Conservation (phyloP, 1,140 invertebrate species). For the Brachionus manjavacas region DNA sequence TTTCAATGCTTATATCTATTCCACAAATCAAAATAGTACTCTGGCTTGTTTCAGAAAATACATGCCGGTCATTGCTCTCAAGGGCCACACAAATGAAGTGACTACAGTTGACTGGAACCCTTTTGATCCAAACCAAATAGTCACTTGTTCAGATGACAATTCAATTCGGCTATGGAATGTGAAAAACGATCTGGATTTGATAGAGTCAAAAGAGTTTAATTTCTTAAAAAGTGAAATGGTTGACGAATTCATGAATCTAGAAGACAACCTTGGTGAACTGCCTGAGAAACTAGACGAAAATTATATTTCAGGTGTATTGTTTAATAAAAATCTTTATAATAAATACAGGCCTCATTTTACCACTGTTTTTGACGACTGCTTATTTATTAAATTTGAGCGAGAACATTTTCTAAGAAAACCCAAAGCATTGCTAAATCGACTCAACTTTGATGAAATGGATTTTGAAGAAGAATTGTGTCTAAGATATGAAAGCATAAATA, state of each 20-base stretch:
- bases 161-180: conserved; percentile 32
- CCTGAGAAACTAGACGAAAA: background rate
- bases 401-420: background rate
- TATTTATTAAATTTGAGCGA: conserved; percentile 8
- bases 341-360: conserved; percentile 32
- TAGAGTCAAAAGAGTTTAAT: conserved; percentile 31
- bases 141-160: conserved; percentile 41
- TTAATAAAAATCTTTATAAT: conserved; percentile 32
- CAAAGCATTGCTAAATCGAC: background rate
- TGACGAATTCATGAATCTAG: background rate
- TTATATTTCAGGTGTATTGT: background rate
- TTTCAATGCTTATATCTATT: conserved; percentile 41
- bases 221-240: conserved; percentile 13
- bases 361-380: background rate
- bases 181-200: background rate
- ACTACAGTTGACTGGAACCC: conserved; percentile 41
- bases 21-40: background rate
- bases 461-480: conserved; percentile 25
- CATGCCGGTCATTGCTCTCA: conserved; percentile 3
- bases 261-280: background rate
- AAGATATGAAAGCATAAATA: conserved; percentile 31
- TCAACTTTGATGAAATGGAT: conserved; percentile 24
- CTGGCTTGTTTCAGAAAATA: background rate
- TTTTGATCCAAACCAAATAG: conserved; percentile 30
- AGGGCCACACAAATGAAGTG: conserved; percentile 39